Evolutionary conservation across 2,888 invertebrate species (phyloP), one percentile per base, ranked within the genome.

Genomic region (Watsonalla cultraria): DNA sequence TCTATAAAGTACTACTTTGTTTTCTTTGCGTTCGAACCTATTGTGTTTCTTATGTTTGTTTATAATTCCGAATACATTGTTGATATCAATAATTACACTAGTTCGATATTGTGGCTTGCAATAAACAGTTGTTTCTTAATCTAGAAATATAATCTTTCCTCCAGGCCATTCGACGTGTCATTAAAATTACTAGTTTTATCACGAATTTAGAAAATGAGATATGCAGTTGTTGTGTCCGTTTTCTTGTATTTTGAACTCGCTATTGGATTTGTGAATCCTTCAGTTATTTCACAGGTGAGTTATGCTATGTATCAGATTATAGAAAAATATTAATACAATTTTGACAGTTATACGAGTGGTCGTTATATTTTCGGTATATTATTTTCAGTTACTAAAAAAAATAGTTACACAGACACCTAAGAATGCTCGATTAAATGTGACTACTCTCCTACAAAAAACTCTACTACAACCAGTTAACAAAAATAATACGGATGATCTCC

Each of bases 231-330:
- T 74, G 66, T 75, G 74, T 72, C 78, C 75, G 70, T 84, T 74
- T 61, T 66, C 60, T 68, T 80, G 64, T 74, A 68, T 78, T 71
- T 82, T 66, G 72, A 71, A 68, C 61, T 75, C 59, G 65, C 64
- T 72, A 72, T 62, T 59, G 83, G 76, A 79, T 72, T 75, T 75
- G 71, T 74, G 65, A 65, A 76, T 68, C 72, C 79, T 64, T 54
- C 68, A 58, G 68, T 72, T 64, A 55, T 60, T 62, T 50, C 65
- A 52, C 64, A 80, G 78, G 86, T 85, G 65, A 82, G 85, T 76
- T 52, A 50, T 52, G 47, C 46, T 50, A 54, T 59, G 52, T 51
- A 47, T 39, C 8, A 47, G 46, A 53, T 47, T 51, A 54, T 56
- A 49, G 9, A 49, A 14, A 45, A 51, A 47, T n/a, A n/a, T 24